A percentile compares a stretch with the other conserved stretches of the same genome.
These are phyloP conservation scores for Psittacula echo DNA, from an alignment of 2,797 vertebrate species.

Conservation along the genomic window DNA sequence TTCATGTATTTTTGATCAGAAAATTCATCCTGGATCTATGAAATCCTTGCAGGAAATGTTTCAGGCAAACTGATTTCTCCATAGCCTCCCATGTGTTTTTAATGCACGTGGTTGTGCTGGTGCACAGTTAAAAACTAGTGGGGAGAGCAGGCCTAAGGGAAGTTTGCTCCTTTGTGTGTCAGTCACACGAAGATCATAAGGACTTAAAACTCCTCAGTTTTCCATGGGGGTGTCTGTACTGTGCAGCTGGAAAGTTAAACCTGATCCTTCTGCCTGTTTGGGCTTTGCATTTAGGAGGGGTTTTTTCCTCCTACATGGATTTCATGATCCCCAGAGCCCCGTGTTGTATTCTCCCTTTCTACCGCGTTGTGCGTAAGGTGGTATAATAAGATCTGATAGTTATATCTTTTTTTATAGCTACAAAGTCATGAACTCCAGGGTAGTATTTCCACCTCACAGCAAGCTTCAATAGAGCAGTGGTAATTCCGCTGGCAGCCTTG, in stretches of 20 bases:
- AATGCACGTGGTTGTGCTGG: background rate
- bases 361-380: background rate
- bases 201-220: background rate
- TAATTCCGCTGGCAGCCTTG: conserved; percentile 28
- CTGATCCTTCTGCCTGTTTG: background rate
- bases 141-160: background rate
- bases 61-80: background rate
- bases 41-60: background rate
- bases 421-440: conserved; percentile 25
- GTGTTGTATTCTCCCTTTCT: background rate
- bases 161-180: background rate
- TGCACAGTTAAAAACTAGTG: background rate
- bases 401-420: background rate
- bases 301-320: background rate
- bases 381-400: conserved; percentile 23
- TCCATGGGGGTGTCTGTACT: background rate
- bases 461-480: conserved; percentile 24
- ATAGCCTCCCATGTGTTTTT: background rate
- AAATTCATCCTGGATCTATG: background rate
- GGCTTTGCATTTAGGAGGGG: background rate
- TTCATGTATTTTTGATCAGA: conserved; percentile 10
- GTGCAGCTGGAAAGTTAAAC: background rate
- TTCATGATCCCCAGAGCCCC: background rate
- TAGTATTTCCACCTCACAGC: conserved; percentile 57
- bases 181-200: background rate